Evolutionary conservation across 2,113 vertebrate genomes (phyloP).

Genomic region (Deroptyus accipitrinus): DNA sequence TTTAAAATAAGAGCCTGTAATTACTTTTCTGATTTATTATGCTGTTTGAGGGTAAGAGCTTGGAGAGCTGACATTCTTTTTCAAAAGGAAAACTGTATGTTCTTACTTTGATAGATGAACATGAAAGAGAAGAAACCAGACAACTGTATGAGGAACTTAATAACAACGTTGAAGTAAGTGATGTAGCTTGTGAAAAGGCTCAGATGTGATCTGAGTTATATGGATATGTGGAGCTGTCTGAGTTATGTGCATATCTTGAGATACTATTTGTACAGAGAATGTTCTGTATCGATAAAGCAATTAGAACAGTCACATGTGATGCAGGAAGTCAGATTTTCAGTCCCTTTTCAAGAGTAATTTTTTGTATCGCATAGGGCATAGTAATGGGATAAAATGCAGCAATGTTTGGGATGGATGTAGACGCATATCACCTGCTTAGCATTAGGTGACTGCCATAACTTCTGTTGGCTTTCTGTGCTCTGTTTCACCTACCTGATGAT

Average conservation of each 20-base stretch:
- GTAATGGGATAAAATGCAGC: not conserved
- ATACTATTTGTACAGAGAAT: not conserved
- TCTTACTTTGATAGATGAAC: slow-evolving; percentile 82
- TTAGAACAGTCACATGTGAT: not conserved
- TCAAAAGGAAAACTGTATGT: not conserved
- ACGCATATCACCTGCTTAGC: not conserved
- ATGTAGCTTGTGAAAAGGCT: not conserved
- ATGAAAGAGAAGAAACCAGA: slow-evolving; percentile 89
- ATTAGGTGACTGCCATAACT: not conserved
- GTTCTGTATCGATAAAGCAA: not conserved
- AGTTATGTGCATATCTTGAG: not conserved
- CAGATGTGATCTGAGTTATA: not conserved
- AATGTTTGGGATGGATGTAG: not conserved
- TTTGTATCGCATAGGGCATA: not conserved
- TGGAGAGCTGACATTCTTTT: not conserved
- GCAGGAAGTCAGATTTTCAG: not conserved
- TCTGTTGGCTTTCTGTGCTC: not conserved
- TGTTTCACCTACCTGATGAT: not conserved
- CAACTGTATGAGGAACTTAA: slow-evolving; percentile 82
- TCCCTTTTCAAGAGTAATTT: not conserved
- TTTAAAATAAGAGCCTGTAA: not conserved
- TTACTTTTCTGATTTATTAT: not conserved
- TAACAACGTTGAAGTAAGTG: slow-evolving; percentile 84
- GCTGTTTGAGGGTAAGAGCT: not conserved
- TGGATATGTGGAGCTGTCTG: not conserved